phyloP scores from a whole-genome alignment of 1,140 invertebrate species.

The Neocloeon triangulifer region DNA sequence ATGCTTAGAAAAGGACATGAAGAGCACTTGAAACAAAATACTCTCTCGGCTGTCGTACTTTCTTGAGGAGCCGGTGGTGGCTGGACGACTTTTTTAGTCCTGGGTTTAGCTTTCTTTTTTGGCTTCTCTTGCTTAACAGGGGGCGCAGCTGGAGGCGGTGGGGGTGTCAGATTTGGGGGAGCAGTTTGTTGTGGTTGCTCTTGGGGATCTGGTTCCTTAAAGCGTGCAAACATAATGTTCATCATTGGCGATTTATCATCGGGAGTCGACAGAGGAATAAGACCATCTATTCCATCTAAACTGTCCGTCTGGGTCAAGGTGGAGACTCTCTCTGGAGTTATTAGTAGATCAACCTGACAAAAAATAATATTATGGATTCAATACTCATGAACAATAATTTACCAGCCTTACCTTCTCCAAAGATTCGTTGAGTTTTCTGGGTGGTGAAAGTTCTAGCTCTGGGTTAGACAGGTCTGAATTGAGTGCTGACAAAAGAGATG shows the following conservation, averaged over 20 bases:
- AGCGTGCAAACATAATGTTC: too few species aligned
- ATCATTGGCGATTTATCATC: too few species aligned
- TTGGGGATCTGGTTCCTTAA: too few species aligned
- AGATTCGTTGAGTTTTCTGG: neutral
- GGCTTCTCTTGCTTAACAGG: too few species aligned
- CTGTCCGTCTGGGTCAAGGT: neutral
- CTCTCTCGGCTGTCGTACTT: constrained; percentile 15
- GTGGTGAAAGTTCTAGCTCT: neutral
- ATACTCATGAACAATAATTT: too few species aligned
- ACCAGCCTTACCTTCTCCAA: neutral
- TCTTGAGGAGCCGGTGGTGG: too few species aligned
- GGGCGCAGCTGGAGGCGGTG: neutral
- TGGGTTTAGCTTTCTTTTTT: too few species aligned
- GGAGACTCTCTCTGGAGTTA: neutral
- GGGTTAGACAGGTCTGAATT: neutral
- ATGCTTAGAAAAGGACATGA: constrained; percentile 14
- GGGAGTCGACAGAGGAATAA: too few species aligned
- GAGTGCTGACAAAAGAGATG: constrained; percentile 6
- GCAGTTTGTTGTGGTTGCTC: too few species aligned
- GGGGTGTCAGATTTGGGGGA: neutral
- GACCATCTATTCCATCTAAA: too few species aligned
- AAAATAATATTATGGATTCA: neutral
- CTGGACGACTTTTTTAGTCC: too few species aligned
- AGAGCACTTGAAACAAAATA: constrained; percentile 16
- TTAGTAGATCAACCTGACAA: neutral